These are phyloP conservation scores for Procavia capensis DNA, from an alignment of 2,113 vertebrate species.

Conservation along the genomic window DNA sequence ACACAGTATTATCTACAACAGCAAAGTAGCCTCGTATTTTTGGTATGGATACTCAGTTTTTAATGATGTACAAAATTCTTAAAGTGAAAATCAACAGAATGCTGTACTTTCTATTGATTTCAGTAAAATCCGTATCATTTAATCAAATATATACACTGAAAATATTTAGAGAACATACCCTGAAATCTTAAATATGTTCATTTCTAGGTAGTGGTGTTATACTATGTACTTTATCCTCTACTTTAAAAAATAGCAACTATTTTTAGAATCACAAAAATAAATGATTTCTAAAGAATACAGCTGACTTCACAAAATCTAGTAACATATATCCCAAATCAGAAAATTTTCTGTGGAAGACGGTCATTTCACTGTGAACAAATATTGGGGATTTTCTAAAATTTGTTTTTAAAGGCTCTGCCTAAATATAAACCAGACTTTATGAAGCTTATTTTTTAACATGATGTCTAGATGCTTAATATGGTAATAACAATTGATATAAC, in stretches of 20 bases:
- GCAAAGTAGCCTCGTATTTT: background rate
- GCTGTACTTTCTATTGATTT: background rate
- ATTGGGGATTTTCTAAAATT: background rate
- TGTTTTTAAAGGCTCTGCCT: conserved; percentile 24
- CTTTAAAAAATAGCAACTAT: background rate
- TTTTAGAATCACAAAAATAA: conserved; percentile 10
- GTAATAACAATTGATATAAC: background rate
- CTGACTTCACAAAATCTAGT: background rate
- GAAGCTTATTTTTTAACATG: background rate
- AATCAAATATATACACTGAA: background rate
- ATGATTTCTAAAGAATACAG: background rate
- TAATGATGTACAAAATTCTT: background rate
- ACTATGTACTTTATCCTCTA: background rate
- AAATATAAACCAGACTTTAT: conserved; percentile 26
- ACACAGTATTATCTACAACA: background rate
- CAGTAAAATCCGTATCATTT: background rate
- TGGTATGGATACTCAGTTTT: background rate
- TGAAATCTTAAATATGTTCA: background rate
- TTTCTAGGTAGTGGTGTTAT: background rate
- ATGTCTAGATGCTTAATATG: background rate
- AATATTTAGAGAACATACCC: background rate
- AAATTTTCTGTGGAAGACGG: background rate
- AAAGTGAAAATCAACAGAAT: background rate
- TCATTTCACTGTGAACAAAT: conserved; percentile 42
- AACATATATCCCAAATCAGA: background rate